phyloP scores from a whole-genome alignment of 1,140 invertebrate species.

The Anoplophora glabripennis region DNA sequence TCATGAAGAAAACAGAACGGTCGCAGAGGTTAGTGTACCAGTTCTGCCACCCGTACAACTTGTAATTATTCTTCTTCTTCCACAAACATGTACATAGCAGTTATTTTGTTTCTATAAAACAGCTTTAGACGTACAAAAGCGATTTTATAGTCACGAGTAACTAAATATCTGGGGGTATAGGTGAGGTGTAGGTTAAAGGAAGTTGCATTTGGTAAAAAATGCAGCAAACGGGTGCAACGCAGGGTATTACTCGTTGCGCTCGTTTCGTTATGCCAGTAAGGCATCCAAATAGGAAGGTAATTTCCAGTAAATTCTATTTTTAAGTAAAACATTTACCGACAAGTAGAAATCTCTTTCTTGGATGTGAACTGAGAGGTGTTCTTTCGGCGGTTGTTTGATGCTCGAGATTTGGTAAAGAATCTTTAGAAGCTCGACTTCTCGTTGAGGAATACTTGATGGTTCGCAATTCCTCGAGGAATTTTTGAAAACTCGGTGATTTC shows the following conservation, averaged over 20 bases:
- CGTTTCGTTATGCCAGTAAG: constrained; percentile 33
- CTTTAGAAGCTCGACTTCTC: constrained; percentile 40
- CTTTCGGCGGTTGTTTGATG: constrained; percentile 28
- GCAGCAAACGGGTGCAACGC: constrained; percentile 25
- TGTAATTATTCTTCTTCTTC: constrained; percentile 55
- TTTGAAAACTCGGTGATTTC: constrained; percentile 69
- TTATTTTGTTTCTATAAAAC: not conserved
- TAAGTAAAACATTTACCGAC: constrained; percentile 46
- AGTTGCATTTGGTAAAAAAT: constrained; percentile 43
- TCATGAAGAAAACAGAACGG: constrained; percentile 99
- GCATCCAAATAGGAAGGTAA: constrained; percentile 50
- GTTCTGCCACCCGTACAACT: constrained; percentile 92
- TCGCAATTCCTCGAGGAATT: constrained; percentile 21
- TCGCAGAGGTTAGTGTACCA: constrained; percentile 98
- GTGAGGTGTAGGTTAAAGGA: not conserved
- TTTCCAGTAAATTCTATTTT: constrained; percentile 45
- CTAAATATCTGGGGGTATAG: not conserved
- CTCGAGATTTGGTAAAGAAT: constrained; percentile 31
- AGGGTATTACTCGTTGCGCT: constrained; percentile 40
- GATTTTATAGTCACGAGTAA: not conserved
- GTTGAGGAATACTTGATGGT: not conserved
- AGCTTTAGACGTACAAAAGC: not conserved
- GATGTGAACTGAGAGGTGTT: constrained; percentile 1
- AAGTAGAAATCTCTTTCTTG: constrained; percentile 28
- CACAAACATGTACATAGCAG: not conserved